A percentile compares a stretch with the other conserved stretches of the same genome.
Evolutionary conservation across 1,140 invertebrate species (phyloP).

Genomic region (Drosophila quadrilineata): DNA sequence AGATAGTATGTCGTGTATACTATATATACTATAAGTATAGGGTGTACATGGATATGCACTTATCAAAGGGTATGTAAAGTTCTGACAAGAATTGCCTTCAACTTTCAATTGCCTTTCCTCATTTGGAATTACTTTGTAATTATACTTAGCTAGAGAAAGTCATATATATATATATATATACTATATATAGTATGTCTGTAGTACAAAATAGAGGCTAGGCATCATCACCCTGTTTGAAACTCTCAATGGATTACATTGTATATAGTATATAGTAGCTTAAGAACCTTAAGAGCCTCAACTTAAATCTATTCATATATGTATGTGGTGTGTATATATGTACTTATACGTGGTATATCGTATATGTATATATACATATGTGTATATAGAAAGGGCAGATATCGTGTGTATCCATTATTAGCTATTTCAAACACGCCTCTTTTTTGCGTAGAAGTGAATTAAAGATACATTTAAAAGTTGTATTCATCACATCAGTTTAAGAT

Average conservation of each 20-base stretch:
- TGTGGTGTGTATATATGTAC: conserved; percentile 26
- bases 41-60: conserved; percentile 53
- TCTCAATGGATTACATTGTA: conserved; percentile 25
- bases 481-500: conserved; percentile 44
- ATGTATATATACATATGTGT: too few species aligned
- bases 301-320: conserved; percentile 41
- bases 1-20: conserved; percentile 45
- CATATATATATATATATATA: too few species aligned
- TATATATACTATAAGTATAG: conserved; percentile 52
- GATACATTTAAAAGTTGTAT: conserved; percentile 27
- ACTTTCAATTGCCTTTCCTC: not conserved
- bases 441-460: conserved; percentile 8
- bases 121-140: not conserved
- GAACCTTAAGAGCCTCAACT: conserved; percentile 7
- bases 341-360: too few species aligned
- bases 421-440: too few species aligned
- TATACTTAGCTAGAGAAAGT: conserved; percentile 47
- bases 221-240: conserved; percentile 30
- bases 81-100: conserved; percentile 32
- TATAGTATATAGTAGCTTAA: too few species aligned
- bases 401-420: not conserved
- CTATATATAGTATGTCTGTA: too few species aligned
- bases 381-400: not conserved
- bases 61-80: conserved; percentile 61
- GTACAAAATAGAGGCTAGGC: conserved; percentile 35